These are phyloP conservation scores for Abscondita cerata DNA, from an alignment of 2,888 invertebrate genomes.

Conservation along the genomic window DNA sequence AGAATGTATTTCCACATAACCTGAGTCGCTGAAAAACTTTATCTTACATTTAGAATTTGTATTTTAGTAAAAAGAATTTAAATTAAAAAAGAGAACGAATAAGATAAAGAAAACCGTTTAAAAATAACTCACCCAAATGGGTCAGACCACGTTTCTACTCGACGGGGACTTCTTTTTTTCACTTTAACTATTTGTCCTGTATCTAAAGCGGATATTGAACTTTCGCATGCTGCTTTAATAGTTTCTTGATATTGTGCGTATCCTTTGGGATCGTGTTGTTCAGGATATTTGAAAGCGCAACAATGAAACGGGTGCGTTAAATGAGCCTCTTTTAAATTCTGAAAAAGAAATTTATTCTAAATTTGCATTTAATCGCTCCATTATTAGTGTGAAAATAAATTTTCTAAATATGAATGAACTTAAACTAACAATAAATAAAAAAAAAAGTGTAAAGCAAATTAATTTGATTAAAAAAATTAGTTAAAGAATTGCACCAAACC, in stretches of 20 bases:
- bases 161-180: conserved; percentile 1
- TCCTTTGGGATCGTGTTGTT: conserved; percentile 76
- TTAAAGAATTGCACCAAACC: no score
- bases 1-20: conserved; percentile 19
- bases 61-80: neutral
- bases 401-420: no score
- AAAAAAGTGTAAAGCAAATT: no score
- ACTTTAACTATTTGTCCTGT: conserved; percentile 37
- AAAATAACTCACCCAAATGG: conserved; percentile 19
- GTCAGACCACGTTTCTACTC: conserved; percentile 16
- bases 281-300: conserved; percentile 86
- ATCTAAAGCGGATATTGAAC: conserved; percentile 32
- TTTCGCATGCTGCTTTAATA: conserved; percentile 52
- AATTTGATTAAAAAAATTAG: no score
- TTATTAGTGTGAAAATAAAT: no score
- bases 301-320: conserved; percentile 90
- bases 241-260: conserved; percentile 69
- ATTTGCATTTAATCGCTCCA: no score
- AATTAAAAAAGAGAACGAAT: neutral
- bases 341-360: no score
- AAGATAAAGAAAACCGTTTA: no score
- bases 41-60: neutral
- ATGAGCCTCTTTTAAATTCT: conserved; percentile 73
- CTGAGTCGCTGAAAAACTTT: conserved; percentile 4
- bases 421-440: no score